A percentile compares a stretch with the other conserved stretches of the same genome.
Evolutionary conservation across 2,888 invertebrate species (phyloP).

Genomic region (Cosmia pyralina): DNA sequence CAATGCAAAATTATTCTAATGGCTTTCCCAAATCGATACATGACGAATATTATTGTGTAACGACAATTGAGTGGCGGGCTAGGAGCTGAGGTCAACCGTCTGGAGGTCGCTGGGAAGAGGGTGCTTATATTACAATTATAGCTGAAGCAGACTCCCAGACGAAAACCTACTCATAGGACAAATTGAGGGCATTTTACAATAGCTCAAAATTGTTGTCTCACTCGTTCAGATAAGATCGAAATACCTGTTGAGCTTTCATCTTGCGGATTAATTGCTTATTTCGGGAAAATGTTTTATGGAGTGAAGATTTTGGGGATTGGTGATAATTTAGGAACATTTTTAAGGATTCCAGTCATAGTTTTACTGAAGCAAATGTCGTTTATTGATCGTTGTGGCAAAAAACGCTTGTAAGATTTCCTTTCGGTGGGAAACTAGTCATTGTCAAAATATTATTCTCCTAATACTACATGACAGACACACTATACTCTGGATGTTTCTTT

Average conservation of each 20-base stretch:
- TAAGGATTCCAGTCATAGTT: constrained; percentile 7
- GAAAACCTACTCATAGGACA: constrained; percentile 44
- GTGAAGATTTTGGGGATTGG: neutral
- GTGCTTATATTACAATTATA: constrained; percentile 58
- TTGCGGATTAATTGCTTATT: constrained; percentile 4
- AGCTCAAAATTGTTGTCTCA: constrained; percentile 12
- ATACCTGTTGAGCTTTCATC: constrained; percentile 15
- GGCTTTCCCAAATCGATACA: constrained; percentile 67
- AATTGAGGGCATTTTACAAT: constrained; percentile 45
- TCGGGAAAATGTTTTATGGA: neutral
- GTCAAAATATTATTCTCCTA: neutral
- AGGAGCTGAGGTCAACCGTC: constrained; percentile 79
- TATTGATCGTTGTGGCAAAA: constrained; percentile 14
- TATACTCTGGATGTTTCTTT: neutral
- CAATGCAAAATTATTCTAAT: constrained; percentile 66
- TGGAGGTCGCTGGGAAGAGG: constrained; percentile 82
- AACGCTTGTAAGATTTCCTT: constrained; percentile 20
- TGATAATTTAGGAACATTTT: neutral
- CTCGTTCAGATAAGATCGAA: constrained; percentile 8
- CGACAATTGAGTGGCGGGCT: constrained; percentile 55
- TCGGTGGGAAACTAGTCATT: constrained; percentile 3
- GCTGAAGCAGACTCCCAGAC: constrained; percentile 36
- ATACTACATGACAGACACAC: neutral
- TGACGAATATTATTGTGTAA: constrained; percentile 65
- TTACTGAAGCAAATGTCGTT: neutral